Evolutionary conservation across 2,797 vertebrate genomes (phyloP).

Genomic region (Sphaeramia orbicularis): DNA sequence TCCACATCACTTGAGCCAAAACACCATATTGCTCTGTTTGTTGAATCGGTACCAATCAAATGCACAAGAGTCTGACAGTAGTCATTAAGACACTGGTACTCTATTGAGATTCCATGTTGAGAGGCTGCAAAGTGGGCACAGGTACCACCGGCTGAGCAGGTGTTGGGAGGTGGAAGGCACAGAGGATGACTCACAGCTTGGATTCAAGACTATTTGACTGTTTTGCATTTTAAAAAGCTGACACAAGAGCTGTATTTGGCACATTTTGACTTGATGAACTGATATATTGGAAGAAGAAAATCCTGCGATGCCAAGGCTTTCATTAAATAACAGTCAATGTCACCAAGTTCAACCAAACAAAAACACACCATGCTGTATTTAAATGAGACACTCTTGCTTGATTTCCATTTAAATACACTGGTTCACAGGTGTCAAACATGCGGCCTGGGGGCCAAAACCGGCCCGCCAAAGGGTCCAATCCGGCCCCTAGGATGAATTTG

Average conservation of each 20-base stretch:
- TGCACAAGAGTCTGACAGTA: conserved; percentile 15
- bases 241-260: background rate
- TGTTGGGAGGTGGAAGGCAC: conserved; percentile 22
- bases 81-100: conserved; percentile 24
- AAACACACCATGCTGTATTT: too few species aligned
- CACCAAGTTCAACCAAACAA: background rate
- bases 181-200: conserved; percentile 42
- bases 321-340: conserved; percentile 1
- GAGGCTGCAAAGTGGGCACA: conserved; percentile 45
- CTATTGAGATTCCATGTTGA: conserved; percentile 38
- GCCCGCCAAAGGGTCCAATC: too few species aligned
- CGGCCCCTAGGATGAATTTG: too few species aligned
- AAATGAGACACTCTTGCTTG: too few species aligned
- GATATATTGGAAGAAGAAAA: background rate
- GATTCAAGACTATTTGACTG: conserved; percentile 17
- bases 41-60: conserved; percentile 9
- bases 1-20: background rate
- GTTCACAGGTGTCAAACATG: too few species aligned
- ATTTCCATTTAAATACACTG: too few species aligned
- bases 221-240: conserved; percentile 19
- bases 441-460: too few species aligned
- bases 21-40: background rate
- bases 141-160: conserved; percentile 50
- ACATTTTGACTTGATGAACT: conserved; percentile 10
- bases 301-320: background rate